phyloP scores from a whole-genome alignment of 2,888 invertebrate species.

The Tenthredo amoena region DNA sequence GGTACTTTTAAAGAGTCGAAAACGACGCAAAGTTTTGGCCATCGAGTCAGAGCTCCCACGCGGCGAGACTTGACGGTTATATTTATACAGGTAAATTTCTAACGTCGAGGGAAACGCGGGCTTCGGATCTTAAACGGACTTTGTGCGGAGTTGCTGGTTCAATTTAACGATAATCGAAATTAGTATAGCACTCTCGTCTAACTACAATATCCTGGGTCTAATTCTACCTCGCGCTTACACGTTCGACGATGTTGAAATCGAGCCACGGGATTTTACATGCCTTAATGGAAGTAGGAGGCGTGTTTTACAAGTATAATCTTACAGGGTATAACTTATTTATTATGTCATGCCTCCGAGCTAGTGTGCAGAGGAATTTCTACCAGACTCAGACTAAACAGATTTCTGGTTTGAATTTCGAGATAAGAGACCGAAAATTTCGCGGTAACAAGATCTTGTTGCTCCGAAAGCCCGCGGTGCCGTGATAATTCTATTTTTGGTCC shows the following conservation, averaged over 20 bases:
- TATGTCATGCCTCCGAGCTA: not conserved
- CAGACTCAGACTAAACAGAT: not conserved
- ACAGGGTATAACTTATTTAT: conserved; percentile 12
- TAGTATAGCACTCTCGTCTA: conserved; percentile 3
- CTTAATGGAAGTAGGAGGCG: not conserved
- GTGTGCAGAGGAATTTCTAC: not conserved
- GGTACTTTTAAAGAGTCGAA: conserved; percentile 10
- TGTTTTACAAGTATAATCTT: conserved; percentile 26
- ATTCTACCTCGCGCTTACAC: not conserved
- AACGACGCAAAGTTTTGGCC: conserved; percentile 21
- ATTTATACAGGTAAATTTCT: conserved; percentile 26
- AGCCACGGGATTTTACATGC: conserved; percentile 6
- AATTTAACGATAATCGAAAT: conserved; percentile 14
- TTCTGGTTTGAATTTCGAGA: not conserved
- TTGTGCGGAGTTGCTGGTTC: conserved; percentile 17
- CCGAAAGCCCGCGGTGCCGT: too few relatives aligned
- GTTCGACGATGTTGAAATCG: not conserved
- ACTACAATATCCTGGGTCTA: not conserved
- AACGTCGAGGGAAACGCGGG: not conserved
- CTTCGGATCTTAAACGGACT: not conserved
- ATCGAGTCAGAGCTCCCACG: not conserved
- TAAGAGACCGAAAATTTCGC: not conserved
- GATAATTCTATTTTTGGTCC: not conserved
- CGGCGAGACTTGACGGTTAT: conserved; percentile 11
- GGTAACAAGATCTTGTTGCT: not conserved